These are phyloP conservation scores for Chloebia gouldiae DNA, from an alignment of 2,113 vertebrate species.

Conservation along the genomic window DNA sequence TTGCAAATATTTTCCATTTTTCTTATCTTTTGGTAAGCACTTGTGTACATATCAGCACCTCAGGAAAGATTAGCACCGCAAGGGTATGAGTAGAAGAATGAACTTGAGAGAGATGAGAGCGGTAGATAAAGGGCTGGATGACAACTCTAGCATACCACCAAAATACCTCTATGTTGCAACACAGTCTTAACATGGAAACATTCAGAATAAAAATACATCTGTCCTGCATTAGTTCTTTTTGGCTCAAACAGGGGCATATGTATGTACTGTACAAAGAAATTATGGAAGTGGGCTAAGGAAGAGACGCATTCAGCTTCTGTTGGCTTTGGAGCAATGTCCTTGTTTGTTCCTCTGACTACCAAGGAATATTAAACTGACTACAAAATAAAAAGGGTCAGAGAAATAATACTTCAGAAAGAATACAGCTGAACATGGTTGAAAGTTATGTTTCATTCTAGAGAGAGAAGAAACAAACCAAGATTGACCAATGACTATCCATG, in stretches of 20 bases:
- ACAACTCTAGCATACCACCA: background rate
- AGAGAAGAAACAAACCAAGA: background rate
- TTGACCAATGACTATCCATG: background rate
- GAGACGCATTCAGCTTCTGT: background rate
- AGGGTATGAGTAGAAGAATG: fast-evolving
- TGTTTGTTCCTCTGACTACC: background rate
- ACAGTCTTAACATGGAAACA: background rate
- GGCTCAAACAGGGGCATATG: background rate
- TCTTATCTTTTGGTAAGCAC: background rate
- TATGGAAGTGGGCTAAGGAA: background rate
- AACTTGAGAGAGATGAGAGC: background rate
- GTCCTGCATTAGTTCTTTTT: background rate
- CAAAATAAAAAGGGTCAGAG: background rate
- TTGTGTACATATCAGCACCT: background rate
- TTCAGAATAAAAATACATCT: background rate
- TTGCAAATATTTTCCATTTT: background rate
- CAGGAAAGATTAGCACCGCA: background rate
- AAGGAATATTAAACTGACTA: background rate
- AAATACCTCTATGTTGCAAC: background rate
- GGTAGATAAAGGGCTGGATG: background rate
- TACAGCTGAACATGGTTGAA: background rate
- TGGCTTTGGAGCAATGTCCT: background rate
- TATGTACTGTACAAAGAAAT: background rate
- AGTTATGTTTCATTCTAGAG: background rate
- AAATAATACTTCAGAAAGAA: background rate